Evolutionary conservation across 1,140 invertebrate genomes (phyloP), one percentile per base, ranked within the genome.

Genomic region (Drosophila trapezifrons): DNA sequence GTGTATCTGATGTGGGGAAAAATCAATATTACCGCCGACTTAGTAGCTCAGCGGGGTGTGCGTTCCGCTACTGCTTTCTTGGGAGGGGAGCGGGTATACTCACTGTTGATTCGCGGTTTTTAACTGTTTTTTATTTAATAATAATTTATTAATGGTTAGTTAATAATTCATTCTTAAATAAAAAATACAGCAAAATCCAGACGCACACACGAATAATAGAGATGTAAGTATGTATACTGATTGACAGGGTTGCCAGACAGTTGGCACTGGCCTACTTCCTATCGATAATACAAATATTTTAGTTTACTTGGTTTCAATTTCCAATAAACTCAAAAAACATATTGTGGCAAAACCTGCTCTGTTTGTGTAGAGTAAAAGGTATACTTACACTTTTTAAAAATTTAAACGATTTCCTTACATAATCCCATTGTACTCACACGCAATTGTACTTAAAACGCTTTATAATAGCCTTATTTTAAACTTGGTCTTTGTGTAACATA

Each of bases 111-210:
- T 67, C 37, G 52, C 72, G 78, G 82, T 76, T 90, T 91, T 91
- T 69, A 65, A 80, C 90, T 91, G 90, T 80, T 89, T 91, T 91
- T 91, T 91, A 91, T 91, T 91, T 89, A 91, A 91, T 89, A 91
- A 90, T 91, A 91, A 91, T 91, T 91, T 90, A 91, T 87, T 89
- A 90, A 89, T 71, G 62, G 54, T 54, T 70, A 59, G 82, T 90
- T 89, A 90, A 89, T 89, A 90, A 91, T 91, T 91, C 85, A 91
- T 91, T 87, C 82, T 91, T 91, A 91, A 91, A 91, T 91, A 91
- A 91, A 91, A 91, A 91, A 90, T 89, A 75, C 90, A 91, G 90
- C 86, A 91, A 91, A 91, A 90, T 90, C 86, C 70, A 75, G 73
- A 81, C 84, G 77, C 69, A 85, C 74, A 76, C 80, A 83, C 84